phyloP scores from a whole-genome alignment of 2,113 vertebrate species.

The Ochotona princeps region DNA sequence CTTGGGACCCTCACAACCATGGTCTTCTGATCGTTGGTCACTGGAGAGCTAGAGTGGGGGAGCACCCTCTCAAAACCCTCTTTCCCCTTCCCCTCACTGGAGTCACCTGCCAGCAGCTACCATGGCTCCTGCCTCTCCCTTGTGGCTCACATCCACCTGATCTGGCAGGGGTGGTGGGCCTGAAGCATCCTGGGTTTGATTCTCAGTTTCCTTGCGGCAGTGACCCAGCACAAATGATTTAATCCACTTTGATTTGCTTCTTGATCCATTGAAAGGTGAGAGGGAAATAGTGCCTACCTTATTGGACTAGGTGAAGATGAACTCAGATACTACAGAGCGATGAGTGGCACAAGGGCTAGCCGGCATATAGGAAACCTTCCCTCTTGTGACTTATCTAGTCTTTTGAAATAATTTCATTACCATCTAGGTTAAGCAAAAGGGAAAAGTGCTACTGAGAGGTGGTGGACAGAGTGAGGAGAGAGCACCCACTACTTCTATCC shows the following conservation, averaged over 20 bases:
- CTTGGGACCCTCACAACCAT: background rate
- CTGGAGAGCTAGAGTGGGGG: background rate
- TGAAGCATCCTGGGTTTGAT: background rate
- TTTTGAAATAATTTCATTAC: background rate
- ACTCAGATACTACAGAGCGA: background rate
- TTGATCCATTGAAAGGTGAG: background rate
- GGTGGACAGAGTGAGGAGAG: background rate
- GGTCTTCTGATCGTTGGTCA: background rate
- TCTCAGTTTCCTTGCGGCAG: background rate
- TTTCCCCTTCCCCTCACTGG: background rate
- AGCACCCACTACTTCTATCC: no score
- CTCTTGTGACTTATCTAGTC: background rate
- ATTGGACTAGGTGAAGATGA: background rate
- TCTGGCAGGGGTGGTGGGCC: background rate
- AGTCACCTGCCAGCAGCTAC: background rate
- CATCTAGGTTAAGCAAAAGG: background rate
- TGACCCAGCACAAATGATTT: background rate
- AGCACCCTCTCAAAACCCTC: background rate
- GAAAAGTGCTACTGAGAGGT: background rate
- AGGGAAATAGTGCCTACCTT: background rate
- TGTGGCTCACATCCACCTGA: background rate
- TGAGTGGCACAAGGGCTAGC: background rate
- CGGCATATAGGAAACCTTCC: background rate
- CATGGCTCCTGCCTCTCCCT: background rate
- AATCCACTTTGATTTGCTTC: background rate